These are phyloP conservation scores for Drosophila picticornis DNA, from an alignment of 2,888 invertebrate species.

Conservation along the genomic window DNA sequence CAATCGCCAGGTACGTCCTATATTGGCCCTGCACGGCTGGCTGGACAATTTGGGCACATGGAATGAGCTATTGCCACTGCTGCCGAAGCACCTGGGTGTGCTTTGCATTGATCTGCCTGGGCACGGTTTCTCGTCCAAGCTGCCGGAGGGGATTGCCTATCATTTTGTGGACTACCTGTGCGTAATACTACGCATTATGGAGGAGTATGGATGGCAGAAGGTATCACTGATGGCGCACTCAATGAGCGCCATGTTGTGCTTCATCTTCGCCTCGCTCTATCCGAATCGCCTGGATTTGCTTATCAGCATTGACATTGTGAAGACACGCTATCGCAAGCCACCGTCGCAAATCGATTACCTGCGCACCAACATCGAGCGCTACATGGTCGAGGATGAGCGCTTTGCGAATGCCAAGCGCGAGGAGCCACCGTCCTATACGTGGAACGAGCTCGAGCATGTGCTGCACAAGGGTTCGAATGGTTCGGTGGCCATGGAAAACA, in stretches of 20 bases:
- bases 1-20: conserved; percentile 87
- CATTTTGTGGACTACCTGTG: conserved; percentile 85
- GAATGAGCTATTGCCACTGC: conserved; percentile 88
- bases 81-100: conserved; percentile 86
- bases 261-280: conserved; percentile 88
- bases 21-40: conserved; percentile 92
- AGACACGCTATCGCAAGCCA: conserved; percentile 66
- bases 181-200: conserved; percentile 87
- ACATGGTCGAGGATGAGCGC: conserved; percentile 86
- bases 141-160: conserved; percentile 87
- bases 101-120: conserved; percentile 90
- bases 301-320: conserved; percentile 82
- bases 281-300: conserved; percentile 84
- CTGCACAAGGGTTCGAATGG: conserved; percentile 87
- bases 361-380: conserved; percentile 83
- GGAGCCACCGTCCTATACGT: conserved; percentile 88
- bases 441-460: conserved; percentile 87
- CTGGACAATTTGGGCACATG: conserved; percentile 92
- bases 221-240: conserved; percentile 90
- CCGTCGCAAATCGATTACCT: conserved; percentile 78
- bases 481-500: conserved; percentile 87
- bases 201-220: conserved; percentile 89
- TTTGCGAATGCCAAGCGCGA: conserved; percentile 70
- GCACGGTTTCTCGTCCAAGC: conserved; percentile 89
- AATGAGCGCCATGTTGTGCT: conserved; percentile 88